These are phyloP conservation scores for Callyntrura sp. DNA, from an alignment of 2,888 invertebrate species.

Conservation along the genomic window DNA sequence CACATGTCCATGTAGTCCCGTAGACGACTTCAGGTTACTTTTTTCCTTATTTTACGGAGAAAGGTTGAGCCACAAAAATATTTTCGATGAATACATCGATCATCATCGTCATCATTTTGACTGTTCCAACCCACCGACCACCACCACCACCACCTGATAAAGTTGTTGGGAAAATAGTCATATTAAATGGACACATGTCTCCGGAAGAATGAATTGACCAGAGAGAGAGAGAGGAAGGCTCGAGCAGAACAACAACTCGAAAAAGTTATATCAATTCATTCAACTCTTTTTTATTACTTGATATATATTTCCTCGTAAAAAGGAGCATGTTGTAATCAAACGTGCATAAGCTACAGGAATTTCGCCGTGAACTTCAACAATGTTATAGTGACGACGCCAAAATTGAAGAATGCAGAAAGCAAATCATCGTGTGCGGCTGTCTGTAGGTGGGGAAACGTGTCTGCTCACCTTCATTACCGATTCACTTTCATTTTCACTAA, in stretches of 20 bases:
- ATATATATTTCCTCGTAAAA: no score
- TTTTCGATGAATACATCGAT: constrained; percentile 31
- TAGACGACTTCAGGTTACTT: no score
- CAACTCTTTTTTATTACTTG: constrained; percentile 4
- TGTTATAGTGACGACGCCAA: no score
- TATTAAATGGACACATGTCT: constrained; percentile 43
- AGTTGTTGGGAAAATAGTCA: constrained; percentile 32
- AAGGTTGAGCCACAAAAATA: neutral
- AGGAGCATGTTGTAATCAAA: no score
- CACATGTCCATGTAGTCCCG: neutral
- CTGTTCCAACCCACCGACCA: constrained; percentile 14
- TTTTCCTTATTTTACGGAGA: neutral
- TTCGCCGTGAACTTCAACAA: constrained; percentile 19
- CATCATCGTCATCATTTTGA: neutral
- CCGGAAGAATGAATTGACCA: constrained; percentile 33
- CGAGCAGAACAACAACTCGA: constrained; percentile 7
- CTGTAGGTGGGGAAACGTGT: no score
- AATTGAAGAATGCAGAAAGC: no score
- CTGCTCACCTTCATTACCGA: no score
- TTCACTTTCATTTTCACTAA: no score
- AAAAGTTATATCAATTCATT: neutral
- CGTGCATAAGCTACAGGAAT: no score
- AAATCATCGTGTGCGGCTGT: no score
- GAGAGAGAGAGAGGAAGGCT: no score
- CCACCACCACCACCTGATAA: constrained; percentile 47